Conservation (phyloP, 2,797 vertebrate genomes). For the Sebastes paucispinis region DNA sequence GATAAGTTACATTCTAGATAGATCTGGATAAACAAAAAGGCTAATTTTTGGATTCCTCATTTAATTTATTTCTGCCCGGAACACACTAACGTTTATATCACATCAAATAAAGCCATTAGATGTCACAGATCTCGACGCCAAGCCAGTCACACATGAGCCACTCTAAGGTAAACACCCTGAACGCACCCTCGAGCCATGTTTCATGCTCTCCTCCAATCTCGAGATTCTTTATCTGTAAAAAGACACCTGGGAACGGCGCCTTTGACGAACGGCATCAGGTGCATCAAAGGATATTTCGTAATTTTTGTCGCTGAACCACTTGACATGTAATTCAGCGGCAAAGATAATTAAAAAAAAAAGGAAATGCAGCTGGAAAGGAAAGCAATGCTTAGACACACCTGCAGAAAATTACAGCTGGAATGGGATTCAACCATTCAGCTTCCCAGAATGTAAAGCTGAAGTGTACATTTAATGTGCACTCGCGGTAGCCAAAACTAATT, state of each 20-base stretch:
- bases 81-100: neutral
- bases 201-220: slow-evolving; percentile 36
- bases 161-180: slow-evolving; percentile 32
- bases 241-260: slow-evolving; percentile 43
- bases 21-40: neutral
- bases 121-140: neutral
- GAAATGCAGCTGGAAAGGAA: slow-evolving; percentile 1
- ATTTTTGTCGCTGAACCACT: neutral
- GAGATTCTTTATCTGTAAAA: slow-evolving; percentile 57
- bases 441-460: neutral
- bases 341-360: slow-evolving; percentile 11
- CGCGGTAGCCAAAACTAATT: neutral
- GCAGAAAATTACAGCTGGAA: neutral
- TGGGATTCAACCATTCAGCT: neutral
- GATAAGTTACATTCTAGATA: neutral
- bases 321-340: slow-evolving; percentile 2
- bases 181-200: slow-evolving; percentile 32
- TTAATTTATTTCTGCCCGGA: neutral
- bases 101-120: slow-evolving; percentile 5
- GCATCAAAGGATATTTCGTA: slow-evolving; percentile 13
- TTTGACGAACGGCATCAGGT: slow-evolving; percentile 11
- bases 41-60: neutral
- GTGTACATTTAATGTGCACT: neutral
- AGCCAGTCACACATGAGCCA: slow-evolving; percentile 25
- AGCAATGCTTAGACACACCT: neutral